These are phyloP conservation scores for Arrhamphus sclerolepis DNA, from an alignment of 2,797 vertebrate genomes.

Conservation along the genomic window DNA sequence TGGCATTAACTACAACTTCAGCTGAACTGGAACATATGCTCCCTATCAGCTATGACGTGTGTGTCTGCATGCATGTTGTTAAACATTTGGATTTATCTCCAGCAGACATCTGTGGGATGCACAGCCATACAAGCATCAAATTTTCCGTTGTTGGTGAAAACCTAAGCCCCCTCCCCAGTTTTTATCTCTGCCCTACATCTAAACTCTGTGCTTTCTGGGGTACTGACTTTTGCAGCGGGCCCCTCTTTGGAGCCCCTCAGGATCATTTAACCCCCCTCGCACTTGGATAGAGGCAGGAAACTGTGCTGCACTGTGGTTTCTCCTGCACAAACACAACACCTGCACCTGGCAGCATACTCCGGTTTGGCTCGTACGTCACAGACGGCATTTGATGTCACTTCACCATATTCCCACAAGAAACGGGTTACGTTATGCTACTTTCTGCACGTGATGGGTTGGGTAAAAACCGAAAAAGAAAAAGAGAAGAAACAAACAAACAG, in stretches of 20 bases:
- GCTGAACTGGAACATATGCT: background rate
- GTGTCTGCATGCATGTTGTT: background rate
- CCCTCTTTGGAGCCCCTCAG: conserved; percentile 62
- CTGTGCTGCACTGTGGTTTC: conserved; percentile 73
- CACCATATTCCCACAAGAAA: conserved; percentile 15
- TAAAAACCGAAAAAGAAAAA: background rate
- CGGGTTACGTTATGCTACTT: conserved; percentile 27
- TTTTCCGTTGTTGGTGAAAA: conserved; percentile 55
- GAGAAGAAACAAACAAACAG: background rate
- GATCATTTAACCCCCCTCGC: conserved; percentile 17
- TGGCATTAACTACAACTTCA: no score
- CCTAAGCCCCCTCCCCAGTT: background rate
- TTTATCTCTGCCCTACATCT: conserved; percentile 75
- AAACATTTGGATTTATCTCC: conserved; percentile 26
- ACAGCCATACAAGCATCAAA: conserved; percentile 13
- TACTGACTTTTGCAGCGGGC: conserved; percentile 22
- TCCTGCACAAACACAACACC: conserved; percentile 67
- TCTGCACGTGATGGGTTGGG: conserved; percentile 25
- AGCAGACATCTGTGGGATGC: conserved; percentile 29
- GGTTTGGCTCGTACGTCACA: conserved; percentile 61
- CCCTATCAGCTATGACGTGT: background rate
- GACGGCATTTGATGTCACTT: conserved; percentile 44
- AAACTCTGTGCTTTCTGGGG: conserved; percentile 34
- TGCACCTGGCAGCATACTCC: conserved; percentile 61
- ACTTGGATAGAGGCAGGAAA: conserved; percentile 72